Conservation (phyloP, 2,797 vertebrate species). For the Champsocephalus gunnari region DNA sequence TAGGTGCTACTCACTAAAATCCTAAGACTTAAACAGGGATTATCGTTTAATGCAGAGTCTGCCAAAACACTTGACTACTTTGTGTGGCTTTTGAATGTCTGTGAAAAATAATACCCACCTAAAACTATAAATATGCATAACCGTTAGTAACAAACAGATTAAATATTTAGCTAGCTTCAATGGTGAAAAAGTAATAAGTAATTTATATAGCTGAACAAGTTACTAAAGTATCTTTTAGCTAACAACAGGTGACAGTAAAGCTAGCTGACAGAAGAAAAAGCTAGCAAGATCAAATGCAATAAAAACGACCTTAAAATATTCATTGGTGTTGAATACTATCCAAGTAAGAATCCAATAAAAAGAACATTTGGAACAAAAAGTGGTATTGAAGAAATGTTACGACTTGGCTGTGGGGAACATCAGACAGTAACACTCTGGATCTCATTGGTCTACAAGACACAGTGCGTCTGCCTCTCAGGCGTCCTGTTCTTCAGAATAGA, state of each 20-base stretch:
- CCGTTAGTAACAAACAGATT: too few relatives aligned
- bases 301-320: background rate
- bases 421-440: background rate
- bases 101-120: too few relatives aligned
- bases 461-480: background rate
- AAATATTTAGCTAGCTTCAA: background rate
- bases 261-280: too few relatives aligned
- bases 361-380: background rate
- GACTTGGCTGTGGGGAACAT: background rate
- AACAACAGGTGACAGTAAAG: background rate
- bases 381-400: background rate
- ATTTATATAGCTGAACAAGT: background rate
- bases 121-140: too few relatives aligned
- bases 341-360: background rate
- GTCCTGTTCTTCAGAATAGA: slow-evolving; percentile 11
- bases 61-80: too few relatives aligned
- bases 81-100: too few relatives aligned
- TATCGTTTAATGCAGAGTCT: too few relatives aligned
- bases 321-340: background rate
- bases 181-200: background rate
- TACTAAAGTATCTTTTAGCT: background rate
- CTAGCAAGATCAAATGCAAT: too few relatives aligned
- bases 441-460: background rate
- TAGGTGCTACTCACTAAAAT: background rate
- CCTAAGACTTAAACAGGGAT: background rate